Base-by-base conservation (phyloP, 2,888 invertebrate species). In the Chrysomela aeneicollis region DNA sequence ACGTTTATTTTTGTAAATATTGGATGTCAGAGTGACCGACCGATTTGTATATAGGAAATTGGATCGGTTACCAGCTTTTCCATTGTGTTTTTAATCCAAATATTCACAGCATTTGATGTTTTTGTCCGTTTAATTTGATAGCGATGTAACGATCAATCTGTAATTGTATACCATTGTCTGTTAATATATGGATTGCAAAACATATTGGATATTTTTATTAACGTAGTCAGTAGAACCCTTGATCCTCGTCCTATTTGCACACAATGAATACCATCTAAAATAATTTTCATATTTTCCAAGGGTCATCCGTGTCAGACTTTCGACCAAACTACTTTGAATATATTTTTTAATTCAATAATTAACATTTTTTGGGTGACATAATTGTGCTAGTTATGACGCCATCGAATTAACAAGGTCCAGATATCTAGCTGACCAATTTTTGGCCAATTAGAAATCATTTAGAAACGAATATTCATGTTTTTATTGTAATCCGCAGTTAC, bases 121-220 rank as follows among this genome's bases (percentile, higher is more conserved):
- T 71, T 67, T 65, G 63, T 62, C 10, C 42, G 12, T 42, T 42
- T 15, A 15, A 42, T 42, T 42, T 22, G 19, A 51, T 53, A n/a
- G 52, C 54, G 61, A 58, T 53, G 66, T 63, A 71, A 68, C 73
- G 69, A 64, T 66, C 61, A 69, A 65, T 72, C 67, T 76, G 74
- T 74, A 72, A 64, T 51, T 74, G 76, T 78, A 74, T 76, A 76
- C 70, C 68, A 75, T 73, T 76, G 75, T 79, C 79, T 79, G 79
- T 80, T 75, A 81, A 81, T 81, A 81, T 81, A 81, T 81, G 80
- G 80, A 80, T 80, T 79, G 77, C 74, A 74, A 75, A 78, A 76
- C 73, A 66, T 68, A 52, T 30, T 64, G 62, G 62, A 60, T 55
- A 58, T 65, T 42, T 42, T 65, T 61, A 59, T 66, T 64, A 66